Evolutionary conservation across 2,888 invertebrate genomes (phyloP).

Genomic region (Athalia circularis): DNA sequence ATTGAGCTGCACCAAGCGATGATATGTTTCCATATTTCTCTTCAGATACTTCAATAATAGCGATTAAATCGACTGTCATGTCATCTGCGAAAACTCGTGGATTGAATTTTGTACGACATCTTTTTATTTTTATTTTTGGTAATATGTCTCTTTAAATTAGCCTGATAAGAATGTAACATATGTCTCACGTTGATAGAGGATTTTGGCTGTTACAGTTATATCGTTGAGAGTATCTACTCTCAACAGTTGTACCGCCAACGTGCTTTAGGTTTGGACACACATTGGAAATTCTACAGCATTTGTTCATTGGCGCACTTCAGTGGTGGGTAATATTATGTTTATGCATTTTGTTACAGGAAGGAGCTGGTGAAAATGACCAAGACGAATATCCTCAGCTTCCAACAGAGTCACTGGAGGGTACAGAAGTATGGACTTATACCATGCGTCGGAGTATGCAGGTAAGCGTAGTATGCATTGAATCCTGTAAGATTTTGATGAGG

Average conservation of each 20-base stretch:
- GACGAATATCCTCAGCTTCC: slow-evolving; percentile 62
- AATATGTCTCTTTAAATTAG: no score
- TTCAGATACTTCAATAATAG: neutral
- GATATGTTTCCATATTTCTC: neutral
- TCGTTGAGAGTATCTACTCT: no score
- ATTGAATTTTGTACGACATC: neutral
- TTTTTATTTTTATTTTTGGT: slow-evolving; percentile 1
- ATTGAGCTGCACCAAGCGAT: neutral
- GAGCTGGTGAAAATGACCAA: slow-evolving; percentile 54
- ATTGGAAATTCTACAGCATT: neutral
- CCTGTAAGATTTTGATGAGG: neutral
- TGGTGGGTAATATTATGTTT: neutral
- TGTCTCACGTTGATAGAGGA: no score
- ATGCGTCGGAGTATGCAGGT: slow-evolving; percentile 72
- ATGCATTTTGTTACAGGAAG: slow-evolving; percentile 56
- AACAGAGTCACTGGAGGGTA: slow-evolving; percentile 55
- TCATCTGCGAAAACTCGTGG: slow-evolving; percentile 11
- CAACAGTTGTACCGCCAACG: no score
- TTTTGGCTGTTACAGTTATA: no score
- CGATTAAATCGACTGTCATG: neutral
- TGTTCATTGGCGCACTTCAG: neutral
- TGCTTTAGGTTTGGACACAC: neutral
- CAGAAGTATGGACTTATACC: slow-evolving; percentile 69
- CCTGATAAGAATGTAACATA: no score
- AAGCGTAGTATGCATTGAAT: slow-evolving; percentile 18